These are phyloP conservation scores for Macquaria australasica DNA, from an alignment of 2,113 vertebrate species.

Conservation along the genomic window DNA sequence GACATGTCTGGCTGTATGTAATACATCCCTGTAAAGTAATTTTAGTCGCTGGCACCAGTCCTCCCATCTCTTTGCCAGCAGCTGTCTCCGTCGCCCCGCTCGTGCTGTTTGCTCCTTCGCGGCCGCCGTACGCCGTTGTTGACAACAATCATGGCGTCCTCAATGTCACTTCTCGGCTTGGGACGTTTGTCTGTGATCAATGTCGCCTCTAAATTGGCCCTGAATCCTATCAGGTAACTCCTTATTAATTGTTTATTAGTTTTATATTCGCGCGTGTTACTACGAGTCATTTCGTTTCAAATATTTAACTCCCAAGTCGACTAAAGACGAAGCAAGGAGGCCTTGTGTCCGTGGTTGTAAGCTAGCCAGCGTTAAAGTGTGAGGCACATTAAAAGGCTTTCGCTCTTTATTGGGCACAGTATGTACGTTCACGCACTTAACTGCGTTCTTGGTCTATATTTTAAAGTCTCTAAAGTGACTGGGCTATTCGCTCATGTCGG, in stretches of 20 bases:
- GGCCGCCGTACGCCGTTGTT: slow-evolving; percentile 71
- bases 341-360: neutral
- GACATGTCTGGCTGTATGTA: slow-evolving; percentile 57
- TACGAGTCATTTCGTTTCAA: neutral
- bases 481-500: neutral
- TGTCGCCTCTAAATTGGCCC: slow-evolving; percentile 64
- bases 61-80: slow-evolving; percentile 33
- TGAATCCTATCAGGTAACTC: slow-evolving; percentile 88
- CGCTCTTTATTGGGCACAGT: rapidly evolving
- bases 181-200: slow-evolving; percentile 77
- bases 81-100: slow-evolving; percentile 10
- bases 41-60: slow-evolving; percentile 40
- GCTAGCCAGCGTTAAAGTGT: neutral
- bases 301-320: slow-evolving; percentile 1
- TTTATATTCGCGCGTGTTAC: neutral
- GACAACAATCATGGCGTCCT: slow-evolving; percentile 84
- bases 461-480: neutral
- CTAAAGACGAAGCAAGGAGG: slow-evolving; percentile 4
- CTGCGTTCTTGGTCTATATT: rapidly evolving
- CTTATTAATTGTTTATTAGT: neutral
- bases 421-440: neutral
- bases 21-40: slow-evolving; percentile 47
- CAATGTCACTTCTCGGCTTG: slow-evolving; percentile 90
- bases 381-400: neutral
- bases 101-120: slow-evolving; percentile 57